phyloP scores from a whole-genome alignment of 2,888 invertebrate species.

The Oasisia sp. region DNA sequence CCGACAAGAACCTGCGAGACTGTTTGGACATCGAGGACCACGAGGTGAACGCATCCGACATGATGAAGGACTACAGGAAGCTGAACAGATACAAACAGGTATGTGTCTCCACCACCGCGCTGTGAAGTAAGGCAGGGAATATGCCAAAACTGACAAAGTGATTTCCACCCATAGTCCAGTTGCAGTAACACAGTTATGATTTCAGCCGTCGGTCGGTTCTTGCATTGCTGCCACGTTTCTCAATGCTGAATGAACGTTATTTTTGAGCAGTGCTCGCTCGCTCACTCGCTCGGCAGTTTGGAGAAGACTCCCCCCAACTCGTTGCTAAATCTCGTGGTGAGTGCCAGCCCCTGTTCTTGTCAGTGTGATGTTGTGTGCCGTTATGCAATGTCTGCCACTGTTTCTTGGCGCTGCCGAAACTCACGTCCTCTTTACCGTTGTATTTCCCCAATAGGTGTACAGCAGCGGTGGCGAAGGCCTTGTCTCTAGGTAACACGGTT shows the following conservation, averaged over 20 bases:
- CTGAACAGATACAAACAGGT: conserved; percentile 58
- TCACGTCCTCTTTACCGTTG: background rate
- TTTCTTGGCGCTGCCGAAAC: background rate
- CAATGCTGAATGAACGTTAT: background rate
- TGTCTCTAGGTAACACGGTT: conserved; percentile 7
- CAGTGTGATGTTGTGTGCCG: background rate
- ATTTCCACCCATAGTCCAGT: background rate
- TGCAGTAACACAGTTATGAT: background rate
- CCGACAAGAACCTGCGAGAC: conserved; percentile 80
- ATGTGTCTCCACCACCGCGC: conserved; percentile 3
- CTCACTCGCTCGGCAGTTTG: background rate
- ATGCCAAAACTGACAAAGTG: background rate
- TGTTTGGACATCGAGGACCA: conserved; percentile 73
- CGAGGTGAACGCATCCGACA: conserved; percentile 77
- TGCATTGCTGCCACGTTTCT: background rate
- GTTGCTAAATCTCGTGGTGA: background rate
- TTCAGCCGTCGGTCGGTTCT: background rate
- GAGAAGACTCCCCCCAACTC: background rate
- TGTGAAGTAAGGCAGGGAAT: background rate
- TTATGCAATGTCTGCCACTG: background rate
- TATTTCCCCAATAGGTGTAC: conserved; percentile 5
- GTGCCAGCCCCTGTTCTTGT: background rate
- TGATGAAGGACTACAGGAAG: conserved; percentile 81
- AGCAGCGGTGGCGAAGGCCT: background rate
- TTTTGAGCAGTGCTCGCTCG: background rate